These are phyloP conservation scores for Dipodomys stephensi DNA, from an alignment of 2,113 vertebrate genomes.

Conservation along the genomic window DNA sequence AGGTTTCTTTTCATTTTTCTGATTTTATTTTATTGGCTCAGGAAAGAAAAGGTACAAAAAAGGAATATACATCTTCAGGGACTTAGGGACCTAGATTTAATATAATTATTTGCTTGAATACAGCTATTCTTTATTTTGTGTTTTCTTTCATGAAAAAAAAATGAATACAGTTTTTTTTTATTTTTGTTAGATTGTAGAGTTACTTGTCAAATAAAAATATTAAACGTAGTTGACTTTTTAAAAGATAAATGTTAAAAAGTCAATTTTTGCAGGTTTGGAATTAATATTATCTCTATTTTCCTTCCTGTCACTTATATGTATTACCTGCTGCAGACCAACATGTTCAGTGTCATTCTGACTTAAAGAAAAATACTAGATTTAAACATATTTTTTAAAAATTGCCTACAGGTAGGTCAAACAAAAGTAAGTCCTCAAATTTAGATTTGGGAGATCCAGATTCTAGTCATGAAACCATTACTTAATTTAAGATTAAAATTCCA, in stretches of 20 bases:
- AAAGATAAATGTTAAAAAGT: conserved; percentile 60
- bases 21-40: conserved; percentile 42
- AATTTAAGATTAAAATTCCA: conserved; percentile 15
- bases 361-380: conserved; percentile 58
- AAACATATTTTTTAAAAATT: neutral
- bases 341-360: conserved; percentile 36
- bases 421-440: conserved; percentile 24
- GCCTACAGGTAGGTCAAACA: conserved; percentile 34
- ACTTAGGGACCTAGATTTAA: conserved; percentile 59
- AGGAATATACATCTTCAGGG: conserved; percentile 43
- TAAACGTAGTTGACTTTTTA: conserved; percentile 72
- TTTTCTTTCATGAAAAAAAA: conserved; percentile 67
- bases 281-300: conserved; percentile 41
- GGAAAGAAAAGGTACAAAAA: conserved; percentile 52
- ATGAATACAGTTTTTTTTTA: conserved; percentile 70
- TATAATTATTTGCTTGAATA: conserved; percentile 57
- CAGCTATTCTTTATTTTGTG: conserved; percentile 70
- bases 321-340: conserved; percentile 52
- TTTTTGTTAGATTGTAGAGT: conserved; percentile 75
- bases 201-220: conserved; percentile 77
- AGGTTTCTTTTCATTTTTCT: conserved; percentile 29
- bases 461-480: conserved; percentile 16
- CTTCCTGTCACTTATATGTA: neutral
- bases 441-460: conserved; percentile 7
- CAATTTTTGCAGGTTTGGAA: conserved; percentile 17